phyloP scores from a whole-genome alignment of 2,797 vertebrate species.

The Calcarius lapponicus region DNA sequence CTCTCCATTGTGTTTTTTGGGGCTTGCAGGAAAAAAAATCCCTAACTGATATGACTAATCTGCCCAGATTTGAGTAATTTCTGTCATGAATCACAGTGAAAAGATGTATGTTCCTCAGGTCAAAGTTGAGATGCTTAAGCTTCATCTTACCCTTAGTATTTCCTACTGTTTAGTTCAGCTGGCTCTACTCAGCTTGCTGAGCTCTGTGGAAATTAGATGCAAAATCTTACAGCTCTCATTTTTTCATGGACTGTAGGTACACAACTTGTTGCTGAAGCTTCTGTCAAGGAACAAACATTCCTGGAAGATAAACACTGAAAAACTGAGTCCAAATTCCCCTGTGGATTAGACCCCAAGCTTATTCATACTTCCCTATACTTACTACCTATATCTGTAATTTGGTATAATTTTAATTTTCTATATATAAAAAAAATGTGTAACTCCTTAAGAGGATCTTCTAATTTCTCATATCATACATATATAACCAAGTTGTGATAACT shows the following conservation, averaged over 20 bases:
- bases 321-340: background rate
- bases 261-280: background rate
- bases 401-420: background rate
- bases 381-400: background rate
- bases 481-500: background rate
- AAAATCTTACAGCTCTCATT: background rate
- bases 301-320: background rate
- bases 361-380: background rate
- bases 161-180: background rate
- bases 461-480: background rate
- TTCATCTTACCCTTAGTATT: background rate
- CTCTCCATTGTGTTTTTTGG: background rate
- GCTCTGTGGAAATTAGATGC: background rate
- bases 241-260: background rate
- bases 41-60: background rate
- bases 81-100: background rate
- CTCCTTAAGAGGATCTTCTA: background rate
- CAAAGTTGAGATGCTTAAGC: background rate
- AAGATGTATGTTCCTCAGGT: background rate
- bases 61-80: background rate
- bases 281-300: background rate
- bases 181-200: background rate
- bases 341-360: background rate
- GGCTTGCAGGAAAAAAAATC: background rate
- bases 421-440: background rate